Conservation (phyloP, 2,888 invertebrate species). For the Sarcophaga carnaria region DNA sequence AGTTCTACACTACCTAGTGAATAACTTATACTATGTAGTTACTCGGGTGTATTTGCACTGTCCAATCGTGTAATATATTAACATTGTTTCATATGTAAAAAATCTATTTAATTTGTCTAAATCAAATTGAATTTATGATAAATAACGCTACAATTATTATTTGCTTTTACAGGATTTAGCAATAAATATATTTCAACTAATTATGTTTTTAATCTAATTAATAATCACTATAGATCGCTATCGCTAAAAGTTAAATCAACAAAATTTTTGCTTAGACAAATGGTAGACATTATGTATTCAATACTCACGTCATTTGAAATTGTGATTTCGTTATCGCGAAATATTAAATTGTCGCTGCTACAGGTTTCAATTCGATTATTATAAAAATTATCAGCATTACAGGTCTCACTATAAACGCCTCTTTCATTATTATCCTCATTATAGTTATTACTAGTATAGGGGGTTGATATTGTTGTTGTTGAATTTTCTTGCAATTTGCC, state of each 20-base stretch:
- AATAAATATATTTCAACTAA: no score
- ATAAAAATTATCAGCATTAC: conserved; percentile 81
- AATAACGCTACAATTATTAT: no score
- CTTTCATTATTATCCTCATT: not conserved
- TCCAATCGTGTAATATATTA: no score
- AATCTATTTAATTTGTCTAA: no score
- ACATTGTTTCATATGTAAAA: no score
- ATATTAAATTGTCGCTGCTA: conserved; percentile 82
- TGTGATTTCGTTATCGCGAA: conserved; percentile 84
- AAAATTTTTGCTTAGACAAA: not conserved
- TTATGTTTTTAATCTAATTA: no score
- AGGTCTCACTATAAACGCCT: conserved; percentile 72
- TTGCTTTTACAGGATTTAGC: no score
- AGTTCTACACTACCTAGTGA: no score
- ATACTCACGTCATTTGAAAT: conserved; percentile 86
- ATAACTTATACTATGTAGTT: no score
- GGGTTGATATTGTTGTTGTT: conserved; percentile 23
- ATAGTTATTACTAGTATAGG: not conserved
- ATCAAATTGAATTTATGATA: no score
- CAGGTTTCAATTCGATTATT: conserved; percentile 81
- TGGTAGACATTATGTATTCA: conserved; percentile 53
- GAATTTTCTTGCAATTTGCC: conserved; percentile 65
- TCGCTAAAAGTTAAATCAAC: conserved; percentile 1
- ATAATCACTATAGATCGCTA: not conserved
- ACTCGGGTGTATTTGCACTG: no score